Conservation (phyloP, 2,113 vertebrate species). For the Carassius gibelio region DNA sequence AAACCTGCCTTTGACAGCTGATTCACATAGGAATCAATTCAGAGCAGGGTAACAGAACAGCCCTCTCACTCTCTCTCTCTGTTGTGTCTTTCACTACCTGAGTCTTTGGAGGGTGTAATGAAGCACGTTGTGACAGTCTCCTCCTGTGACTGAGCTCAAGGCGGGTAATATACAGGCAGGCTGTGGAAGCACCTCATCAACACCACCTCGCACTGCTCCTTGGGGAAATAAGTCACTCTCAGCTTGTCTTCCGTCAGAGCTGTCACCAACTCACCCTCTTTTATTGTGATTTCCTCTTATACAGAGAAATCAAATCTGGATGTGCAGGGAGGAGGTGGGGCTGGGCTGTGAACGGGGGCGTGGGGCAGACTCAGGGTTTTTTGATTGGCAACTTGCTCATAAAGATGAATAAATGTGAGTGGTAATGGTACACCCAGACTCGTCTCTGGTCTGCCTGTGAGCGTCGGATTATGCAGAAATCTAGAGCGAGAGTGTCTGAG, state of each 20-base stretch:
- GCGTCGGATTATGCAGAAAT: conserved; percentile 65
- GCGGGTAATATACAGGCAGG: conserved; percentile 42
- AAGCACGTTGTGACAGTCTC: conserved; percentile 62
- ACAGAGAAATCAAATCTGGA: conserved; percentile 69
- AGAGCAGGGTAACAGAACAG: not conserved
- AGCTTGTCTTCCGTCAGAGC: conserved; percentile 59
- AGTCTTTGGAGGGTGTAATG: conserved; percentile 64
- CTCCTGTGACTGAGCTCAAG: conserved; percentile 55
- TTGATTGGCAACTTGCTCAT: conserved; percentile 69
- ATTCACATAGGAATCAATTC: conserved; percentile 32
- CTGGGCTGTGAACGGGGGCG: not conserved
- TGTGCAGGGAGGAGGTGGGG: conserved; percentile 50
- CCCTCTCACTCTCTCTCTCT: not conserved
- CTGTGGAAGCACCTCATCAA: conserved; percentile 62
- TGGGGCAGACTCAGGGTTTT: not conserved
- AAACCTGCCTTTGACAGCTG: conserved; percentile 8
- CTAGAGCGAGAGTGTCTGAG: conserved; percentile 52
- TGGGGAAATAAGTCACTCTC: conserved; percentile 74
- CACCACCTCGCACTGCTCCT: conserved; percentile 57
- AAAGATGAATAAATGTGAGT: conserved; percentile 67
- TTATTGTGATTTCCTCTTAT: conserved; percentile 66
- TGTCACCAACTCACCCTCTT: conserved; percentile 57
- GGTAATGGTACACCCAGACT: conserved; percentile 67
- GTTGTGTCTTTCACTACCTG: conserved; percentile 32
- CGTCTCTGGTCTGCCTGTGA: conserved; percentile 58